phyloP scores from a whole-genome alignment of 37 sponge, comb jelly and placozoan genomes.

The Spongilla lacustris region DNA sequence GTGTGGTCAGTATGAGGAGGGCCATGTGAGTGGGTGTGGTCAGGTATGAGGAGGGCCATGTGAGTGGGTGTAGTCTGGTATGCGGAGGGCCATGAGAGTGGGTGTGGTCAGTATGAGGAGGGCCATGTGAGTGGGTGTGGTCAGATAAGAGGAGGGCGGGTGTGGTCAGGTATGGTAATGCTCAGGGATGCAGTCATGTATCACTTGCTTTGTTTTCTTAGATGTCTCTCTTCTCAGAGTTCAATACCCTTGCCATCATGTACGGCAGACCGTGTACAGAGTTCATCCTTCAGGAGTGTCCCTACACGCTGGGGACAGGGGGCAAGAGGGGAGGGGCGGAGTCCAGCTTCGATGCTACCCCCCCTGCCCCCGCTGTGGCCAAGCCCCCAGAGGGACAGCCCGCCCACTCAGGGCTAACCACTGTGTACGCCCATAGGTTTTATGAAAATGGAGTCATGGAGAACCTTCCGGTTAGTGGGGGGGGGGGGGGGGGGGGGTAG shows the following conservation, averaged over 20 bases:
- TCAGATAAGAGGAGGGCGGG: no score
- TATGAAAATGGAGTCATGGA: not conserved
- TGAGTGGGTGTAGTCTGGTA: no score
- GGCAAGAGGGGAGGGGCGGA: slow-evolving; percentile 19
- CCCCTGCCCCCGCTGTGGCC: not conserved
- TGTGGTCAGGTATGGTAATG: no score
- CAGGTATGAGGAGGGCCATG: no score
- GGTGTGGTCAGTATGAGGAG: no score
- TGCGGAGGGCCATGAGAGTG: no score
- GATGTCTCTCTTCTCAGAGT: slow-evolving; percentile 81
- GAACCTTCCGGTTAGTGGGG: not conserved
- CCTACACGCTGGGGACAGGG: slow-evolving; percentile 52
- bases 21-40: not conserved
- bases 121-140: no score
- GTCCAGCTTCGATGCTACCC: not conserved
- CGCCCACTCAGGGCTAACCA: not conserved
- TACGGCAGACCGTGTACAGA: slow-evolving; percentile 66
- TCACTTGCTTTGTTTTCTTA: not conserved
- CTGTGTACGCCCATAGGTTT: not conserved
- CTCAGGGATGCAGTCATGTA: no score
- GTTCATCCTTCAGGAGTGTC: slow-evolving; percentile 75
- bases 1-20: no score
- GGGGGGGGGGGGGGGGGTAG: no score
- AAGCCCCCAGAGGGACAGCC: not conserved
- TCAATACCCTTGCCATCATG: slow-evolving; percentile 92